Evolutionary conservation across 2,797 vertebrate genomes (phyloP), one percentile per base, ranked within the genome.

Genomic region (Alectoris magna): DNA sequence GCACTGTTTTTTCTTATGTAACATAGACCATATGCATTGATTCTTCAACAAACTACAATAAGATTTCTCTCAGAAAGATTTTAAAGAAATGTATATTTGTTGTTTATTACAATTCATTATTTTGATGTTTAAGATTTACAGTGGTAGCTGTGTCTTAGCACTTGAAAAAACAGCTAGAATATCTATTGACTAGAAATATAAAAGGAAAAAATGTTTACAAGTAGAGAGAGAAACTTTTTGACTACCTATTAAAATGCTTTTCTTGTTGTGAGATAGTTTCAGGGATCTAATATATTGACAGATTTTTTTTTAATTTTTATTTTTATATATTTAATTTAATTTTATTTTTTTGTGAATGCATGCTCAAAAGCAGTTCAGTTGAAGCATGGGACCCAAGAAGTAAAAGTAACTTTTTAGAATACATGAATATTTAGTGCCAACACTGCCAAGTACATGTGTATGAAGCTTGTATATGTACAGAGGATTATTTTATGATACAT

Each of bases 401-500:
- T 36, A 39, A 81, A 71, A 75, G 72, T 8, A 12, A 2, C 2
- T 3, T 39, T 71, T 27, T 3, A 70, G 77, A 88, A 55, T 72
- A 1, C 9, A 48, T n/a, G 55, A 51, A 14, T 63, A 66, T 15
- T 68, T 83, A 4, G 66, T 67, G 78, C 49, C 36, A 39, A 51
- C 14, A 17, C 60, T 60, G n/a, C 27, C 71, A 9, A 62, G 7
- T 16, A 11, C 7, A 6, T 31, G 1, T 59, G 15, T 51, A 6
- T 60, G 36, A 74, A 49, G 3, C 17, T 41, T 79, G 14, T 11
- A n/a, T 4, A 23, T 41, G 10, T 4, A 39, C 0, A 0, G 0
- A 2, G 26, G 5, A 41, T 62, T 24, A 19, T 29, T 51, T 94
- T 84, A 78, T 71, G 1, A 23, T 49, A 16, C 0, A 2, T 34